These are phyloP conservation scores for Dryadula phaetusa DNA, from an alignment of 2,888 invertebrate species.

Conservation along the genomic window DNA sequence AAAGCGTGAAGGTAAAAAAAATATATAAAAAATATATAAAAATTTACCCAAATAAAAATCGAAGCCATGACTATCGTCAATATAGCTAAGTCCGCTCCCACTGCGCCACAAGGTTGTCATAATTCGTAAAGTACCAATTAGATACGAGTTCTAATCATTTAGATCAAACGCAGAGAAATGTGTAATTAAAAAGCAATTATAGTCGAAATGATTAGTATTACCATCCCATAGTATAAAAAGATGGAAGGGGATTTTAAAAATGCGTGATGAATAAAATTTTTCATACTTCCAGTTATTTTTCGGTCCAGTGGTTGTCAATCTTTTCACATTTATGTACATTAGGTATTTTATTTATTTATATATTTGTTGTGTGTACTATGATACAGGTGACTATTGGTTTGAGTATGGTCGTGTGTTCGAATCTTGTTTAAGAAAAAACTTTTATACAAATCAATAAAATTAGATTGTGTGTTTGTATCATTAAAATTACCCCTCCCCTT, in stretches of 20 bases:
- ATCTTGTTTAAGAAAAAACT: too few species aligned
- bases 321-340: neutral
- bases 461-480: too few species aligned
- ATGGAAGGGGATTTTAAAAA: constrained; percentile 30
- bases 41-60: neutral
- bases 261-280: constrained; percentile 44
- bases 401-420: too few species aligned
- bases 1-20: too few species aligned
- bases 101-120: neutral
- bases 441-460: too few species aligned
- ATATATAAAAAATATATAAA: too few species aligned
- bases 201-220: constrained; percentile 35
- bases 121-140: constrained; percentile 9
- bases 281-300: constrained; percentile 38
- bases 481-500: too few species aligned
- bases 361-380: too few species aligned
- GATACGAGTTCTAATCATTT: constrained; percentile 14
- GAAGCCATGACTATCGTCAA: neutral
- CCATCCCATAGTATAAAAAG: constrained; percentile 30
- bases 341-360: too few species aligned
- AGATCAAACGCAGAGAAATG: constrained; percentile 3
- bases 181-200: constrained; percentile 42
- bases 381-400: too few species aligned
- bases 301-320: constrained; percentile 36
- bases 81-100: too few species aligned